phyloP scores from a whole-genome alignment of 2,113 vertebrate genomes.

The Corythornis cristatus region DNA sequence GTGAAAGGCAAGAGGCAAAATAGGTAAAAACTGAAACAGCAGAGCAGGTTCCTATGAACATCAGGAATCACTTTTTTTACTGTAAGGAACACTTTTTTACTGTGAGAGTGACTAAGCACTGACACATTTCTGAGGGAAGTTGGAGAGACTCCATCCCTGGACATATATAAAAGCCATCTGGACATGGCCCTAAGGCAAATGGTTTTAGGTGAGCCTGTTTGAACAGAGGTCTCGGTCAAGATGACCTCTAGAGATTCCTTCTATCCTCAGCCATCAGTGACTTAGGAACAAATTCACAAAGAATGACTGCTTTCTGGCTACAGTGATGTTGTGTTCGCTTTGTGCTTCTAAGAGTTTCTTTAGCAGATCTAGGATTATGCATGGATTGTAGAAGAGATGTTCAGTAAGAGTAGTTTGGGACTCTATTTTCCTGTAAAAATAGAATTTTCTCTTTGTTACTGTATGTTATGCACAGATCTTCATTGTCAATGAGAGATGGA shows the following conservation, averaged over 20 bases:
- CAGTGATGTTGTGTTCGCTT: not conserved
- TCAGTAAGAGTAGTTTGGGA: not conserved
- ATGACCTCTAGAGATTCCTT: not conserved
- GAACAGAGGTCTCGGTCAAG: not conserved
- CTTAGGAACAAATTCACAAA: not conserved
- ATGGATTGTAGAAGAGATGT: not conserved
- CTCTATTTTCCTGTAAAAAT: not conserved
- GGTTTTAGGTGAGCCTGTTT: not conserved
- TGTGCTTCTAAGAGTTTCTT: not conserved
- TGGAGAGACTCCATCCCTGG: not conserved
- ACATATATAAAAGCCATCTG: not conserved
- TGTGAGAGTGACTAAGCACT: not conserved
- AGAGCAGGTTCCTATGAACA: not conserved
- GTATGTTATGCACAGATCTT: not conserved
- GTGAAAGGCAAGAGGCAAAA: not conserved
- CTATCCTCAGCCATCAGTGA: not conserved
- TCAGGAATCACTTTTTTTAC: not conserved
- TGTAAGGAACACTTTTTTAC: not conserved
- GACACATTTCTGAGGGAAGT: not conserved
- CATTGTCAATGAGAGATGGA: not conserved
- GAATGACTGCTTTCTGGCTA: not conserved
- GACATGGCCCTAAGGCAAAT: not conserved
- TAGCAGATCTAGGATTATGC: not conserved
- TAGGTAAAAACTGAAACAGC: not conserved
- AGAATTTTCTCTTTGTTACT: not conserved